Percentiles rank a stretch among this genome's conserved stretches.
Evolutionary conservation across 2,113 vertebrate species (phyloP).

Genomic region (Zingel zingel): DNA sequence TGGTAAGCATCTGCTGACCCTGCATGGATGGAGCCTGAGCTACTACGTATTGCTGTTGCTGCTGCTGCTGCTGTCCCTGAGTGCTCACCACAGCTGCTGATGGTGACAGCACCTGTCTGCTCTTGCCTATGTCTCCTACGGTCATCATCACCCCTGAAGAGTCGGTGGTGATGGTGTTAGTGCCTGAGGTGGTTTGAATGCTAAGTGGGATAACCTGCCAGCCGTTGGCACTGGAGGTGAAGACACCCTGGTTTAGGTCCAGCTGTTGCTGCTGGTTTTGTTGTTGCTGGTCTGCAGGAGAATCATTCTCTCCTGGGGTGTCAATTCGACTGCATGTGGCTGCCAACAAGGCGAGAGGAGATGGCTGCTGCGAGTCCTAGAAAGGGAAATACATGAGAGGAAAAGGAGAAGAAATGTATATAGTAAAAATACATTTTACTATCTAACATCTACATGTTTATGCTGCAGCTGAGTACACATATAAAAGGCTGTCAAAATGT

Average conservation of each 20-base stretch:
- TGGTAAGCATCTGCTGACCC: slow-evolving; percentile 93
- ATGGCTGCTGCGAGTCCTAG: slow-evolving; percentile 94
- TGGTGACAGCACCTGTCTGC: slow-evolving; percentile 79
- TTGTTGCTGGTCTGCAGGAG: slow-evolving; percentile 83
- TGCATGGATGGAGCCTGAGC: slow-evolving; percentile 88
- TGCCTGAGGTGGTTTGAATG: slow-evolving; percentile 70
- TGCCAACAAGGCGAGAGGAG: slow-evolving; percentile 94
- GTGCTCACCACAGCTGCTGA: slow-evolving; percentile 72
- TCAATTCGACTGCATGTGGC: slow-evolving; percentile 98
- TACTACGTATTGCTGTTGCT: slow-evolving; percentile 88
- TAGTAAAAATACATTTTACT: not conserved
- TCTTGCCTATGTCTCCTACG: slow-evolving; percentile 82
- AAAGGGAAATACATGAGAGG: slow-evolving; percentile 34
- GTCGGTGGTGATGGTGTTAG: slow-evolving; percentile 81
- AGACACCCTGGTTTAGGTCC: slow-evolving; percentile 89
- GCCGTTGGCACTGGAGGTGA: slow-evolving; percentile 90
- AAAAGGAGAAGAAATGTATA: not conserved
- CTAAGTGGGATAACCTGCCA: slow-evolving; percentile 93
- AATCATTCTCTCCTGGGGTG: slow-evolving; percentile 92
- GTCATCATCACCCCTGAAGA: slow-evolving; percentile 83
- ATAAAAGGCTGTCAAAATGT: not conserved
- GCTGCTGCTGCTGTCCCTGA: slow-evolving; percentile 82
- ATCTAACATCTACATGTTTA: not conserved
- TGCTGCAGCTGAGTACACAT: not conserved
- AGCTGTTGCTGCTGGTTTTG: slow-evolving; percentile 85